Percentiles rank a stretch among this genome's conserved stretches.
Conservation (phyloP, 2,888 invertebrate species). For the Hypselothyrea guttata region DNA sequence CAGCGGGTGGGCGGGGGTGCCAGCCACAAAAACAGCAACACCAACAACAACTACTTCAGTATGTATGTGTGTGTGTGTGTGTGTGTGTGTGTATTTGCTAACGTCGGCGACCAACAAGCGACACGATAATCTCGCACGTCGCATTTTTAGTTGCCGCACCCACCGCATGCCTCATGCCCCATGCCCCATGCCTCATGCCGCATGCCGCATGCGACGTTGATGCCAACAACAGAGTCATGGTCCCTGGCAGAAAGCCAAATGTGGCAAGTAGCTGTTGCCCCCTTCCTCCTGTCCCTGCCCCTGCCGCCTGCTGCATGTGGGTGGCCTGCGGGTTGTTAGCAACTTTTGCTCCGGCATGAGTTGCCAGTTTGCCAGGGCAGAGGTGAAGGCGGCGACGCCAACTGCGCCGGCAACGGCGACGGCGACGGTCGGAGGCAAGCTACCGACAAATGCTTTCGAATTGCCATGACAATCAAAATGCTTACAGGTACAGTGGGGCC, state of each 20-base stretch:
- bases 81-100: slow-evolving; percentile 37
- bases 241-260: slow-evolving; percentile 72
- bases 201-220: neutral
- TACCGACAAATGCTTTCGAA: slow-evolving; percentile 80
- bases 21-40: slow-evolving; percentile 65
- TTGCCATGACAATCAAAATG: slow-evolving; percentile 79
- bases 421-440: slow-evolving; percentile 43
- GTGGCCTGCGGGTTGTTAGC: slow-evolving; percentile 38
- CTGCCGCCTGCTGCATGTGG: slow-evolving; percentile 24
- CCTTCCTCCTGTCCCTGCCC: too few relatives aligned
- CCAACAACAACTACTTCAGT: slow-evolving; percentile 57
- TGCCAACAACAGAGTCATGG: slow-evolving; percentile 34
- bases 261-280: slow-evolving; percentile 71
- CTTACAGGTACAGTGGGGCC: slow-evolving; percentile 68
- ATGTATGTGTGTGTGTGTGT: slow-evolving; percentile 19
- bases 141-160: slow-evolving; percentile 76
- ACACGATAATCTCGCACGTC: slow-evolving; percentile 79
- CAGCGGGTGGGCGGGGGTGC: neutral
- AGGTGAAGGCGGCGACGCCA: neutral
- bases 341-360: slow-evolving; percentile 27
- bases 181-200: too few relatives aligned
- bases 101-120: slow-evolving; percentile 70
- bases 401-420: neutral
- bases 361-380: slow-evolving; percentile 34
- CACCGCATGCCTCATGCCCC: slow-evolving; percentile 51